A percentile compares a stretch with the other conserved stretches of the same genome.
phyloP scores from a whole-genome alignment of 2,888 invertebrate species.

The Dynastes tityus region DNA sequence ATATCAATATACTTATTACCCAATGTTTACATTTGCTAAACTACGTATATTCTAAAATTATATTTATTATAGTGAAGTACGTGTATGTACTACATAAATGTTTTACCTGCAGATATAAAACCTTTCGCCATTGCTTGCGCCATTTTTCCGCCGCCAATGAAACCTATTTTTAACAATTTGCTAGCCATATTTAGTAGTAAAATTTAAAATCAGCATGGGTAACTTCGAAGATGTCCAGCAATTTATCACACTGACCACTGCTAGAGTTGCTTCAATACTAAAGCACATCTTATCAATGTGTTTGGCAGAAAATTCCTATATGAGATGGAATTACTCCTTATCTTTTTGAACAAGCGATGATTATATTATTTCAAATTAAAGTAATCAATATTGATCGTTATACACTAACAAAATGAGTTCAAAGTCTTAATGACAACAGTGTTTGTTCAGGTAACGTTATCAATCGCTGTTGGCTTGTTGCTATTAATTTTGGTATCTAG shows the following conservation, averaged over 20 bases:
- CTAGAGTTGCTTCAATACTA: conserved; percentile 21
- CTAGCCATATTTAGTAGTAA: conserved; percentile 60
- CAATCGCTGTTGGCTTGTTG: neutral
- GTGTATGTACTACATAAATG: neutral
- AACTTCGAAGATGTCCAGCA: neutral
- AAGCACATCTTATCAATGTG: conserved; percentile 23
- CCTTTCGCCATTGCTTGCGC: conserved; percentile 94
- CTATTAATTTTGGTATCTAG: neutral
- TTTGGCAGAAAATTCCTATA: conserved; percentile 42
- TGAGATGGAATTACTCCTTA: conserved; percentile 38
- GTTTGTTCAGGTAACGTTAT: conserved; percentile 7
- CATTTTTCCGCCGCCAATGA: conserved; percentile 93
- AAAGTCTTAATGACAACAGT: neutral
- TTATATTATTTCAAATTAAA: neutral
- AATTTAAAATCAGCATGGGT: neutral
- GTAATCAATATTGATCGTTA: conserved; percentile 18
- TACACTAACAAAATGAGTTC: neutral
- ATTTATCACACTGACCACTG: conserved; percentile 3
- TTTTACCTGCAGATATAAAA: conserved; percentile 87
- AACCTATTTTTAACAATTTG: conserved; percentile 84
- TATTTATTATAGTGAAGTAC: neutral
- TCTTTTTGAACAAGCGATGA: conserved; percentile 17
- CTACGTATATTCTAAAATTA: neutral
- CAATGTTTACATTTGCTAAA: neutral
- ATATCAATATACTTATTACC: neutral